Evolutionary conservation across 2,888 invertebrate species (phyloP), one percentile per base, ranked within the genome.

Genomic region (Meteorus cinctellus): DNA sequence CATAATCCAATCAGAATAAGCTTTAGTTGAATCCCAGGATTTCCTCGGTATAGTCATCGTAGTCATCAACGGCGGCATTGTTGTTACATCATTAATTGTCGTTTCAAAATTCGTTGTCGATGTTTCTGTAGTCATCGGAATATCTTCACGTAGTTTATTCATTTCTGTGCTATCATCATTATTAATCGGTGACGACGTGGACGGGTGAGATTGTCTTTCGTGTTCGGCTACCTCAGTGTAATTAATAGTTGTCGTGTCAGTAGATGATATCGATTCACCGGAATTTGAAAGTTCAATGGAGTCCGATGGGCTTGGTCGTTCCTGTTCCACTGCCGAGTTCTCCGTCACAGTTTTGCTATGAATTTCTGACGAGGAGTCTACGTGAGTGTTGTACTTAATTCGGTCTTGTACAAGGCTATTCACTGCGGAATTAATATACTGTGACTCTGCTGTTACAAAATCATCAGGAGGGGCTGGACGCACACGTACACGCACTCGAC

Each of bases 391-490:
- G 70, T 81, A 82, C 29, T 82, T 83, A 62, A 80, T 71, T 24
- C 80, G 79, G 24, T 84, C 83, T 4, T 81, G 84, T 8, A 84
- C 76, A 72, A 90, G 77, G 59, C 82, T 84, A 76, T 89, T 89
- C 1, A 86, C 69, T 1, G 88, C 85, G 0, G 89, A 87, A 31
- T 86, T 94, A 41, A 95, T 92, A 84, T 94, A 94, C 88, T 96
- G 96, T 0, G 96, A 95, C 87, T 96, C 96, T 0, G 96, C 95
- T 0, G 93, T 92, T 84, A 95, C 95, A 70, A 96, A 93, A 31
- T 93, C 92, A 87, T 96, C 96, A 12, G 89, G 89, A 4, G 92
- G 92, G 65, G 92, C 91, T 34, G 93, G 93, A 80, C 94, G 93
- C 0, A 95, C 93, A 80, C 94, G 92, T 83, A 94, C 94, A 93